Conservation (phyloP, 2,797 vertebrate species). For the Aplochiton taeniatus region DNA sequence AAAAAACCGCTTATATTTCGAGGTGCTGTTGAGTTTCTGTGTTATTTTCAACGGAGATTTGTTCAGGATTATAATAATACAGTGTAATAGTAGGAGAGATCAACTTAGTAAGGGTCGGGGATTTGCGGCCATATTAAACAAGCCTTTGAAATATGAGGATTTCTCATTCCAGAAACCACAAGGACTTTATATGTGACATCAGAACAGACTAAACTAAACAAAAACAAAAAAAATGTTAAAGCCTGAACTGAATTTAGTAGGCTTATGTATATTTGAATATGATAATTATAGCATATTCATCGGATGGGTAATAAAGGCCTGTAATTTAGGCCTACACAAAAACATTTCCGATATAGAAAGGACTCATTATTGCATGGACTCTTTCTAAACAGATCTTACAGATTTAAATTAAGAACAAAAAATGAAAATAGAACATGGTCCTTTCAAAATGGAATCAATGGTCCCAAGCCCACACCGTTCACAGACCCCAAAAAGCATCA, state of each 20-base stretch:
- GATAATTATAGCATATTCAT: too few species aligned
- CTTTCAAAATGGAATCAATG: constrained; percentile 23
- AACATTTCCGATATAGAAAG: too few species aligned
- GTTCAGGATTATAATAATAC: constrained; percentile 68
- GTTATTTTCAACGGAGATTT: constrained; percentile 69
- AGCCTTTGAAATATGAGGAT: constrained; percentile 27
- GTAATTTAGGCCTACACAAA: too few species aligned
- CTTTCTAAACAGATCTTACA: too few species aligned
- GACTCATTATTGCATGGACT: too few species aligned
- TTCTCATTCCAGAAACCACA: constrained; percentile 34
- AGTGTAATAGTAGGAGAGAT: constrained; percentile 60
- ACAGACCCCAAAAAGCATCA: constrained; percentile 59
- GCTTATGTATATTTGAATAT: neutral
- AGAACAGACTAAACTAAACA: neutral
- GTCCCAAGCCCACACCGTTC: constrained; percentile 20
- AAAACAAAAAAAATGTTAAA: neutral
- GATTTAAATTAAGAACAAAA: constrained; percentile 7
- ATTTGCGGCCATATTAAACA: constrained; percentile 55
- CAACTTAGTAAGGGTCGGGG: constrained; percentile 64
- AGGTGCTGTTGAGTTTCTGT: constrained; percentile 53
- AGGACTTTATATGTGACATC: constrained; percentile 7
- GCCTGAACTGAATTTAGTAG: constrained; percentile 48
- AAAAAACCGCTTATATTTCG: constrained; percentile 34
- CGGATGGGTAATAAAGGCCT: too few species aligned
- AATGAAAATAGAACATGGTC: constrained; percentile 16